Evolutionary conservation across 2,888 invertebrate species (phyloP), one percentile per base, ranked within the genome.

Genomic region (Seira ritae): DNA sequence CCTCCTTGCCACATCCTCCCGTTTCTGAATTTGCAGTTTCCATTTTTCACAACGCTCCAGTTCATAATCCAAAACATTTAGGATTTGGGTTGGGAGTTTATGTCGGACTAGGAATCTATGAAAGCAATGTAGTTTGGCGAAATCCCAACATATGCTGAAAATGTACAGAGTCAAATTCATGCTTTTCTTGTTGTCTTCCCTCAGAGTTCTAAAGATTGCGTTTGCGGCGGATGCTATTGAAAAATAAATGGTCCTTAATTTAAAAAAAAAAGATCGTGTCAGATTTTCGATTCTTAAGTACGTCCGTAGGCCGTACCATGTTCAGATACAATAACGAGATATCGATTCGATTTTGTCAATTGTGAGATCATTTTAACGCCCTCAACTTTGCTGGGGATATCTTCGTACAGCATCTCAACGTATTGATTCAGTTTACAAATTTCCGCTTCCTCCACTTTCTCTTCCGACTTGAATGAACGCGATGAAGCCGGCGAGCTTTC

Each of bases 351-450:
- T 73, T 85, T 82, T 0, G 85, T 82, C 19, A 87, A 37, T 1
- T 73, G 37, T 8, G 80, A 68, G n/a, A 86, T 84, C 15, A 72
- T 37, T 15, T 71, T 17, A 0, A 84, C 19, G 2, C 78, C 84
- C 22, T 82, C 79, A 65, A 82, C 37, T 79, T 87, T 85, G 19
- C 62, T 62, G 8, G 65, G 31, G 12, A 77, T 71, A 17, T 87
- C 83, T 69, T 87, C 86, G 37, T 87, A 87, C n/a, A 87, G 37
- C 68, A 81, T 62, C 24, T 87, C 85, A n/a, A 87, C 76, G 31
- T 85, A 87, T 1, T 84, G 79, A 20, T 80, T 84, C 23, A 87
- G 55, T 20, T 82, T 66, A 4, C 69, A 55, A n/a, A 85, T 80
- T 31, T 87, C 85, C 0, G 82, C 73, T 62, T 83, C 84, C 17